Evolutionary conservation across 2,113 vertebrate genomes (phyloP), one percentile per base, ranked within the genome.

Genomic region (Alexandromys fortis): DNA sequence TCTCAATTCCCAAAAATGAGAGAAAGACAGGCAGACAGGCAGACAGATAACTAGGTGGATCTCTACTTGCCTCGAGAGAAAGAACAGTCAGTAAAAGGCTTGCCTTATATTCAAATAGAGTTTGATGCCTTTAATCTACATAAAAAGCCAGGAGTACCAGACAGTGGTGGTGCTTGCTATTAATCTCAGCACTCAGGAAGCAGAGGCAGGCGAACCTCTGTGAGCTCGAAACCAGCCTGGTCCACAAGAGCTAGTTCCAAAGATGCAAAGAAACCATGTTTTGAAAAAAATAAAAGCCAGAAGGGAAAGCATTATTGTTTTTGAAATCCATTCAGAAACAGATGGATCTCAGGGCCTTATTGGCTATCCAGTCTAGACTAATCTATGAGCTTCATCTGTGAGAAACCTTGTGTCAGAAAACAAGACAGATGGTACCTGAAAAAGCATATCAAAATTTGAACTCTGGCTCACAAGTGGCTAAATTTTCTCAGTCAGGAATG

Each of bases 331-430:
- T 11, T 4, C 21, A 38, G 72, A 75, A 42, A 75, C 1, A 26
- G 19, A 9, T 42, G 9, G 9, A 24, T 11, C n/a, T 3, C 13
- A 9, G 21, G 21, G 10, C 0, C 38, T 38, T 4, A 2, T 24
- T 42, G n/a, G 21, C 72, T 12, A 12, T 38, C 38, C n/a, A 42
- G 3, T 42, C 52, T 7, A 26, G 52, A 26, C 21, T 61, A 82
- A 61, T 38, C 5, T 61, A 8, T 26, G 76, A 49, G 38, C 11
- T 47, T 28, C 14, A 8, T 3, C 21, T 38, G 35, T 16, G 12
- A 82, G 38, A 28, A 11, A 6, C 12, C 22, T 35, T 82, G n/a
- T 30, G 17, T 83, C n/a, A 16, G n/a, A 38, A 82, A 82, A 38
- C n/a, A 61, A 61, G 22, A 12, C 5, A 82, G 6, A 16, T 8